Evolutionary conservation across 2,888 invertebrate genomes (phyloP).

Genomic region (Minunthozetes semirufus): DNA sequence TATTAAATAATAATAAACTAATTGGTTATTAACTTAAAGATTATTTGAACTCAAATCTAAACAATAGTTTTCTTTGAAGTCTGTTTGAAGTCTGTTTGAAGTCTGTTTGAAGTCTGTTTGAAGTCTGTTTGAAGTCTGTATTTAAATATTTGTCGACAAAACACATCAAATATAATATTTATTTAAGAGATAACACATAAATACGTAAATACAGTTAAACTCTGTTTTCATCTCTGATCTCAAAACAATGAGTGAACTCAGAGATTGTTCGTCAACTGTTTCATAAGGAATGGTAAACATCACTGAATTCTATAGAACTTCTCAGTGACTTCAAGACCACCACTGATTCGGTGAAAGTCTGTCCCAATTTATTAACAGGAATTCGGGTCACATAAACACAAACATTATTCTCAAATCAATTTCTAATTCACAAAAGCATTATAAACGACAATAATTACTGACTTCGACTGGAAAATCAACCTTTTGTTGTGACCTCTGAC

Average conservation of each 20-base stretch:
- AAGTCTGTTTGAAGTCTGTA: too few relatives aligned
- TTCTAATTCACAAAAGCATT: neutral
- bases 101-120: too few relatives aligned
- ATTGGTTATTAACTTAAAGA: neutral
- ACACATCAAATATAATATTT: too few relatives aligned
- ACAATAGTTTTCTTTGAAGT: too few relatives aligned
- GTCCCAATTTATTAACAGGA: conserved; percentile 15
- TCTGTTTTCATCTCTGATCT: too few relatives aligned
- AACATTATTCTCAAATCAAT: neutral
- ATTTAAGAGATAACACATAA: too few relatives aligned
- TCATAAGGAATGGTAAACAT: neutral
- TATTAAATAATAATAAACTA: neutral
- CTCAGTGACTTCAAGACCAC: conserved; percentile 18
- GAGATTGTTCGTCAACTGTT: neutral
- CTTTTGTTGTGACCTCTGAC: too few relatives aligned
- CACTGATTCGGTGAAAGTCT: conserved; percentile 19
- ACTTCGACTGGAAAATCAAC: neutral
- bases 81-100: too few relatives aligned
- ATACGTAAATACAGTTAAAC: too few relatives aligned
- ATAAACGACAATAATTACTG: neutral
- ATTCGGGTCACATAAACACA: conserved; percentile 21
- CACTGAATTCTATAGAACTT: neutral
- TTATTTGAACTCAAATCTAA: too few relatives aligned
- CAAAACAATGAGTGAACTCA: neutral
- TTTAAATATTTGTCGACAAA: too few relatives aligned